Conservation (phyloP, 2,888 invertebrate genomes). For the Drosophila pseudotakahashii region DNA sequence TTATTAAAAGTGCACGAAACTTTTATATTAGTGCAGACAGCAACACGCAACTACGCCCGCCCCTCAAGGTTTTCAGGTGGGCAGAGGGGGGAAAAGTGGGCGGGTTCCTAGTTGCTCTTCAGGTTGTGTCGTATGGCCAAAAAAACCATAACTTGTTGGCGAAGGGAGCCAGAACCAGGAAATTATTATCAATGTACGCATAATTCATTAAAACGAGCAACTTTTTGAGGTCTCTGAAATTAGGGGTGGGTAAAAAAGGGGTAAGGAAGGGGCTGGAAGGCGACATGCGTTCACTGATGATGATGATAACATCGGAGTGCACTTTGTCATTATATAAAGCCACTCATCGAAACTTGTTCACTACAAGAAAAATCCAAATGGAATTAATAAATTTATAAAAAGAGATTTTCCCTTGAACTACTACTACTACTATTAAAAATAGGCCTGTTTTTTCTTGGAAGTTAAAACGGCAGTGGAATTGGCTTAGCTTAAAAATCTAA, state of each 20-base stretch:
- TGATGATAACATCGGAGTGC: conserved; percentile 74
- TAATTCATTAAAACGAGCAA: conserved; percentile 77
- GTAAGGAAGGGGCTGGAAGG: background rate
- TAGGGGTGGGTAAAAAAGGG: background rate
- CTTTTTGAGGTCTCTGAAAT: conserved; percentile 44
- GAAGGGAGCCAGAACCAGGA: conserved; percentile 49
- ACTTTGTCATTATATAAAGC: conserved; percentile 72
- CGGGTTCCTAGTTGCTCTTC: background rate
- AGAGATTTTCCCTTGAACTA: too few species aligned
- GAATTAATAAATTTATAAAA: too few species aligned
- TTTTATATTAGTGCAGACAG: conserved; percentile 56
- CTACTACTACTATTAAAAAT: too few species aligned
- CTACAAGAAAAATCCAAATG: background rate
- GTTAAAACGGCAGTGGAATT: too few species aligned
- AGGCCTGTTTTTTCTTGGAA: too few species aligned
- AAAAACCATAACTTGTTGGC: conserved; percentile 30
- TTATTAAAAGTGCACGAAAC: conserved; percentile 73
- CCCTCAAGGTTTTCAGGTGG: conserved; percentile 20
- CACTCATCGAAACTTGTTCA: conserved; percentile 14
- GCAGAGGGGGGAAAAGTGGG: background rate
- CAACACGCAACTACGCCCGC: conserved; percentile 15
- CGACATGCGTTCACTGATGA: conserved; percentile 51
- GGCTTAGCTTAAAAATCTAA: too few species aligned
- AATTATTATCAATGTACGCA: conserved; percentile 80
- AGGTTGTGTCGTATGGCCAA: conserved; percentile 25